Base-by-base conservation (phyloP, 2,113 vertebrate genomes). In the Scolopax mira region DNA sequence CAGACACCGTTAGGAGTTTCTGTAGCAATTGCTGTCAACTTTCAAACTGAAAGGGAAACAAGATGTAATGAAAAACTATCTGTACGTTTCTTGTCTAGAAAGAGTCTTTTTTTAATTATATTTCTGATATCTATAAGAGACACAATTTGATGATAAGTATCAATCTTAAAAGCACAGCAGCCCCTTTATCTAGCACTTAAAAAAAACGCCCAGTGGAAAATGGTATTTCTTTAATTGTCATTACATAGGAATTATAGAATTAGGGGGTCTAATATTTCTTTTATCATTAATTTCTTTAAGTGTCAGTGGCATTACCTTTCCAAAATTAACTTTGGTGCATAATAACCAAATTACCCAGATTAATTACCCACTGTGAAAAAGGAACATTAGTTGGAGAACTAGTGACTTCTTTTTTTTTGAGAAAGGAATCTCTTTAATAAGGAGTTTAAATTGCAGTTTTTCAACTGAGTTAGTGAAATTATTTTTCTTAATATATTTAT, bases 41-140 rank as follows among this genome's bases (percentile, higher is more conserved):
- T 79, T 86, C 61, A 73, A 80, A 51, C 79, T 39, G 57, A 55
- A 83, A 85, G 66, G 44, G 91, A 82, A 93, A 57, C 28, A 58
- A 51, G 25, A 74, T 73, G 22, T 72, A 65, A 85, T 90, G 62
- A 78, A 93, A 85, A 91, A 31, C 41, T 90, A 52, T 62, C 71
- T 88, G 51, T 87, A 70, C 62, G 17, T 90, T 72, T 73, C 30
- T 93, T 90, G 96, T 97, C 72, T 62, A 80, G 85, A 72, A 94
- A 95, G 48, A 92, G 72, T 89, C 55, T 65, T 97, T 74, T 97
- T 97, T 96, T 96, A 96, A 94, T 98, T 97, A 74, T 88, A 91
- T 94, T 95, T 97, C 94, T 87, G 70, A 72, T 96, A 95, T 82
- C 86, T 94, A 37, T 91, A 92, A 96, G 74, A 97, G 72, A 64